Base-by-base conservation (phyloP, 92 coral and sea anemone species). In the Bergia puertoricense region DNA sequence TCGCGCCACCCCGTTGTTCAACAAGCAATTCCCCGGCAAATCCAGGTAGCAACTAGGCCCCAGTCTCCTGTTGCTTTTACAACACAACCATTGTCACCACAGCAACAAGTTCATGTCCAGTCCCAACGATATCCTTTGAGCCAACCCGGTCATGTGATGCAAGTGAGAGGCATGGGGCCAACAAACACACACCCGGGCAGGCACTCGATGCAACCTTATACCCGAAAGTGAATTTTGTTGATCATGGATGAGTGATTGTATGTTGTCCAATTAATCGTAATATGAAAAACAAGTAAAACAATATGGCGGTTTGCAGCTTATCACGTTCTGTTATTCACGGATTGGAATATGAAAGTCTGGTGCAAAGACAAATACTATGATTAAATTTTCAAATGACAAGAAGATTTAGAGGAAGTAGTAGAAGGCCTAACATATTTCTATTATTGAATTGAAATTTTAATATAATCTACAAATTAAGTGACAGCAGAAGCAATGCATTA, bases 1-100 rank as follows among this genome's bases (percentile, higher is more conserved):
- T 87, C 93, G 40, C 98, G 93, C 81, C 94, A 93, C 57, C 89
- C 90, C 59, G 74, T 94, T 40, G 89, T 95, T 82, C 94, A 92
- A 48, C 96, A 94, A 44, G 89, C 96, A 4, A 94, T 90, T 77
- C 80, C 97, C 8, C 95, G 92, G 57, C 96, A 91, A 67, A 86
- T 89, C 48, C 93, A 91, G 56, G 89, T 91, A 77, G 90, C 94
- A 5, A 79, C 90, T n/a, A 92, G 92, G 8, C 23, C 91, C 43
- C 97, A 95, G 81, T 71, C 98, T 72, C 82, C 92, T 44, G 86
- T 91, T 79, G 91, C 92, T 3, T 94, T 93, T 65, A 79, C 92
- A 15, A 51, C 82, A 23, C 91, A 91, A 38, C 76, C 91, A 15
- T 48, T 91, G 59, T 54, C 77, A 22, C 62, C 78, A 44, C 86